Percentiles rank a stretch among this genome's conserved stretches.
These are phyloP conservation scores for Channa striata DNA, from an alignment of 2,797 vertebrate genomes.

Conservation along the genomic window DNA sequence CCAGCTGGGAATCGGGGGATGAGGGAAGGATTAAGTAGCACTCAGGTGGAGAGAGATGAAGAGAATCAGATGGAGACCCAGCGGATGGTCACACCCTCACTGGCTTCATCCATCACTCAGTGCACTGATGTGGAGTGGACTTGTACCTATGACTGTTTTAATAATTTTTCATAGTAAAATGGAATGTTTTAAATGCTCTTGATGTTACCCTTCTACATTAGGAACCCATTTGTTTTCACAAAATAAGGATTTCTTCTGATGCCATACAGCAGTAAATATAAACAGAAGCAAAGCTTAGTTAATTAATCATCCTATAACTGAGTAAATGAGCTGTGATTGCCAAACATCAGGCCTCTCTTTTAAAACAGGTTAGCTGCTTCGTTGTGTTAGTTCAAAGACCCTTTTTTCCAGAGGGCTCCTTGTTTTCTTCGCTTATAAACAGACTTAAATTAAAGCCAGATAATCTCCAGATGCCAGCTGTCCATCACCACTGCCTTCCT, in stretches of 20 bases:
- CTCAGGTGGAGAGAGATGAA: conserved; percentile 82
- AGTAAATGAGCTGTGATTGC: not conserved
- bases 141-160: not conserved
- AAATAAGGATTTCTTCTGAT: not conserved
- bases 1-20: conserved; percentile 79
- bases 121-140: conserved; percentile 35
- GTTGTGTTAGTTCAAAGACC: conserved; percentile 7
- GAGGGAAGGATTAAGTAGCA: conserved; percentile 83
- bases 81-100: conserved; percentile 65
- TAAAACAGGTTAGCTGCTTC: not conserved
- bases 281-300: not conserved
- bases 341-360: not conserved
- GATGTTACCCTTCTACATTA: not conserved
- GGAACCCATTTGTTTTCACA: conserved; percentile 13
- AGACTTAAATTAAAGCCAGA: conserved; percentile 34
- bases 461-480: conserved; percentile 55
- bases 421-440: conserved; percentile 21
- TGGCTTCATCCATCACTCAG: conserved; percentile 48
- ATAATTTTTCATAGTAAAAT: not conserved
- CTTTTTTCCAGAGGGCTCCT: conserved; percentile 4
- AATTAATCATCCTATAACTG: not conserved
- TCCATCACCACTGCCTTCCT: conserved; percentile 46
- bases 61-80: conserved; percentile 70
- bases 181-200: conserved; percentile 9
- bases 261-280: not conserved